Evolutionary conservation across 2,888 invertebrate species (phyloP).

Genomic region (Perizoma flavofasciatum): DNA sequence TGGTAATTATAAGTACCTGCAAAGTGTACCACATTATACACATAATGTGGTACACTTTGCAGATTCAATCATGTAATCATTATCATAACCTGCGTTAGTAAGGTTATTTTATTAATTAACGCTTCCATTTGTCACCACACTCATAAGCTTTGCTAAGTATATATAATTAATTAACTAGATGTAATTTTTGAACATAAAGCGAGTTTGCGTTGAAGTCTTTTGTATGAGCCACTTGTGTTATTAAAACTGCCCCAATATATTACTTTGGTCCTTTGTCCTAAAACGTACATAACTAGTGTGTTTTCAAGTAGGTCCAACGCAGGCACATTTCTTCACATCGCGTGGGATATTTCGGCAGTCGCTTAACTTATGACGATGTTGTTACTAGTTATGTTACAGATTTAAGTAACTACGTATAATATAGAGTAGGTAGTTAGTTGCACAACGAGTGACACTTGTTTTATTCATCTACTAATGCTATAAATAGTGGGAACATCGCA

Average conservation of each 20-base stretch:
- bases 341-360: conserved; percentile 26
- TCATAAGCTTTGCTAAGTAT: too few relatives aligned
- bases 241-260: too few relatives aligned
- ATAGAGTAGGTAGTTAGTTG: conserved; percentile 36
- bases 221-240: conserved; percentile 30
- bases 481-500: conserved; percentile 41
- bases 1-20: too few relatives aligned
- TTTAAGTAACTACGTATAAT: conserved; percentile 15
- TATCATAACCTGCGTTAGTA: too few relatives aligned
- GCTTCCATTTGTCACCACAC: too few relatives aligned
- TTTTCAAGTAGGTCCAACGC: not conserved
- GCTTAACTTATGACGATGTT: conserved; percentile 11
- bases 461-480: conserved; percentile 44
- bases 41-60: too few relatives aligned
- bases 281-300: too few relatives aligned
- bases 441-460: conserved; percentile 46
- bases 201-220: conserved; percentile 54
- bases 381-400: conserved; percentile 11
- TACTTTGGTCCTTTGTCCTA: too few relatives aligned
- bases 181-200: not conserved
- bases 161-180: too few relatives aligned
- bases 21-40: too few relatives aligned
- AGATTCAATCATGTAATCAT: too few relatives aligned
- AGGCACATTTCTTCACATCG: conserved; percentile 10
- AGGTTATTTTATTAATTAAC: too few relatives aligned